phyloP scores from a whole-genome alignment of 2,797 vertebrate genomes.

The Cygnus olor region DNA sequence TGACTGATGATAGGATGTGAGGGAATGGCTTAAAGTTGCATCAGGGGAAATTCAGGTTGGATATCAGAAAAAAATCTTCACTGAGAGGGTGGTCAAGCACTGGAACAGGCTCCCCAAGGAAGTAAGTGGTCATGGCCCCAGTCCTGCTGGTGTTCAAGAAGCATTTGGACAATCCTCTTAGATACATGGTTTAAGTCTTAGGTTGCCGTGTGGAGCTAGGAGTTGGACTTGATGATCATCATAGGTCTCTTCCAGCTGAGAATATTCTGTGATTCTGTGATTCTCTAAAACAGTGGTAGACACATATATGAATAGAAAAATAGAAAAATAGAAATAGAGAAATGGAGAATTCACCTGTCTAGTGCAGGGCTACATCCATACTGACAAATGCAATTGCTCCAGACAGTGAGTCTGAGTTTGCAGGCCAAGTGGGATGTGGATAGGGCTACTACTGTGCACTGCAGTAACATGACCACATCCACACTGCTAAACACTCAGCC shows the following conservation, averaged over 20 bases:
- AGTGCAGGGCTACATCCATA: neutral
- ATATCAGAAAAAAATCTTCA: neutral
- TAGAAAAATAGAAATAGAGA: neutral
- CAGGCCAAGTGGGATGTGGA: neutral
- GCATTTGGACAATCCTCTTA: neutral
- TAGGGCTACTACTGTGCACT: neutral
- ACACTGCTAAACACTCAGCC: neutral
- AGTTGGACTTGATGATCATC: neutral
- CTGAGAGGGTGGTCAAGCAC: no score
- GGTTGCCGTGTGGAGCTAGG: neutral
- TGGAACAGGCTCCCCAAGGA: no score
- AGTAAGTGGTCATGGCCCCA: neutral
- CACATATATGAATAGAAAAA: neutral
- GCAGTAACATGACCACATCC: neutral
- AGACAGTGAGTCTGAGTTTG: neutral
- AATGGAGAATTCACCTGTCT: neutral
- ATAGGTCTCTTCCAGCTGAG: neutral
- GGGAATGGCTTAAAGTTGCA: neutral
- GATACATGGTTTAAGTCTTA: neutral
- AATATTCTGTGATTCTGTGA: neutral
- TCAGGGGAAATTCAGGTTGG: neutral
- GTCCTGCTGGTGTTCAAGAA: neutral
- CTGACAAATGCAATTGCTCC: neutral
- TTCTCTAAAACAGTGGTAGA: neutral
- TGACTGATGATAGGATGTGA: neutral